Conservation (phyloP, 1,140 invertebrate species). For the Drosophila sproati region DNA sequence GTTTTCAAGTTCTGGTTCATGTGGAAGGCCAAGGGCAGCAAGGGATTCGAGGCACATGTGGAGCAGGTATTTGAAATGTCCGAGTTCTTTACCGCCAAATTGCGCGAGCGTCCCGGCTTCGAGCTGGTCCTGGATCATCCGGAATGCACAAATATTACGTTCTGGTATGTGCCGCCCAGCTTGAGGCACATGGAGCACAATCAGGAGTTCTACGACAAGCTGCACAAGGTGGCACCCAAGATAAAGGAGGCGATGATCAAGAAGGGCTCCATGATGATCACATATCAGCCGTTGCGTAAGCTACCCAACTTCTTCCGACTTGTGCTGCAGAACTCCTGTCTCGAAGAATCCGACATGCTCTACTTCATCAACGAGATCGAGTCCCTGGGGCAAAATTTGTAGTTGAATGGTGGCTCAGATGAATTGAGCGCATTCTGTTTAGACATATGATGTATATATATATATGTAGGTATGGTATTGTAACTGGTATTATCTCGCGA, state of each 20-base stretch:
- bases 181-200: slow-evolving; percentile 87
- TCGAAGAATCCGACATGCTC: slow-evolving; percentile 92
- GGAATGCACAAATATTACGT: slow-evolving; percentile 97
- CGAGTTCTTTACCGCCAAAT: slow-evolving; percentile 88
- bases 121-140: slow-evolving; percentile 91
- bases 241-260: slow-evolving; percentile 98
- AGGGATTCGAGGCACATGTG: slow-evolving; percentile 92
- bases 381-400: slow-evolving; percentile 90
- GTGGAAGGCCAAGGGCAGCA: slow-evolving; percentile 97
- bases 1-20: slow-evolving; percentile 98
- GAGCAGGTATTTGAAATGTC: slow-evolving; percentile 92
- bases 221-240: slow-evolving; percentile 94
- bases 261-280: slow-evolving; percentile 97
- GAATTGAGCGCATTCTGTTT: slow-evolving; percentile 67
- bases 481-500: slow-evolving; percentile 34
- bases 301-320: slow-evolving; percentile 97
- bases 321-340: slow-evolving; percentile 95
- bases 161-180: slow-evolving; percentile 96
- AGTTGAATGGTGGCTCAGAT: slow-evolving; percentile 24
- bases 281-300: slow-evolving; percentile 94
- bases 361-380: slow-evolving; percentile 95
- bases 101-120: slow-evolving; percentile 90
- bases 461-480: slow-evolving; percentile 33
- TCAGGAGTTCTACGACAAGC: slow-evolving; percentile 88
- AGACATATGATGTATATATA: slow-evolving; percentile 49